Conservation (phyloP, 2,888 invertebrate species). For the Anoplius nigerrimus region DNA sequence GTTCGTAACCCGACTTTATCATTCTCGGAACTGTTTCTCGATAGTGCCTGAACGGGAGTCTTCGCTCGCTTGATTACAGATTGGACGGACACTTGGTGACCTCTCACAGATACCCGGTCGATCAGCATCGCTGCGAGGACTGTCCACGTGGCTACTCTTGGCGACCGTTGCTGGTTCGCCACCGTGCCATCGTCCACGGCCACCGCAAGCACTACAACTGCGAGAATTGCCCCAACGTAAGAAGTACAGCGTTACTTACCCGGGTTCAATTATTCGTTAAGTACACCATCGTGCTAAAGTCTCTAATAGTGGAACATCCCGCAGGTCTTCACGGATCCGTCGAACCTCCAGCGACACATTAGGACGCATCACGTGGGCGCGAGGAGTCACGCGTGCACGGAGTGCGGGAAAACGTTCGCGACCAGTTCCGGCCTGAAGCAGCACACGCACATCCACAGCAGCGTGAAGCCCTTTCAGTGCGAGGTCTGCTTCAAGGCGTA, state of each 20-base stretch:
- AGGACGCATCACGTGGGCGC: slow-evolving; percentile 96
- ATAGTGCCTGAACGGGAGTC: neutral
- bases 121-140: slow-evolving; percentile 88
- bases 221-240: slow-evolving; percentile 92
- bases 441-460: slow-evolving; percentile 99
- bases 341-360: slow-evolving; percentile 97
- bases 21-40: too few species aligned
- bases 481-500: slow-evolving; percentile 98
- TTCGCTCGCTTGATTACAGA: slow-evolving; percentile 76
- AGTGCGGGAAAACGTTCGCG: slow-evolving; percentile 99
- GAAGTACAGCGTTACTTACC: slow-evolving; percentile 46
- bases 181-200: slow-evolving; percentile 88
- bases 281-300: slow-evolving; percentile 42
- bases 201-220: slow-evolving; percentile 92
- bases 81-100: slow-evolving; percentile 89
- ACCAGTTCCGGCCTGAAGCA: slow-evolving; percentile 98
- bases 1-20: neutral
- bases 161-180: slow-evolving; percentile 87
- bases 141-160: slow-evolving; percentile 90
- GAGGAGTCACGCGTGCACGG: slow-evolving; percentile 96
- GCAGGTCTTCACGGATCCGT: slow-evolving; percentile 96
- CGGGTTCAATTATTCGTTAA: slow-evolving; percentile 20
- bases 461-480: slow-evolving; percentile 97
- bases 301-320: slow-evolving; percentile 76
- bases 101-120: slow-evolving; percentile 86